These are phyloP conservation scores for Halesus radiatus DNA, from an alignment of 1,140 invertebrate species.

Conservation along the genomic window DNA sequence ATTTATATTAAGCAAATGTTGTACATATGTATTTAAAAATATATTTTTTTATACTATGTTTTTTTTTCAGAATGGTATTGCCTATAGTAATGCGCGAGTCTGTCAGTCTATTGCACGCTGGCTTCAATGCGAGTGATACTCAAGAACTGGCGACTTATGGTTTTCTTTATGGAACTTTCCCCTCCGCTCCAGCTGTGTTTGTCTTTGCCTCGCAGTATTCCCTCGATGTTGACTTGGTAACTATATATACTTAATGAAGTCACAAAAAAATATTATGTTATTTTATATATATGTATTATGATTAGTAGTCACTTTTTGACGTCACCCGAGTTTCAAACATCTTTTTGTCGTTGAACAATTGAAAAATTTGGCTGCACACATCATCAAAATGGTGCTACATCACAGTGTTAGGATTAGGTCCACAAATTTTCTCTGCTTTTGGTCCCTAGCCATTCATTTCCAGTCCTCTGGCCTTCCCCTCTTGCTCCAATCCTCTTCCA, in stretches of 20 bases:
- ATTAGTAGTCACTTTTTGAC: too few relatives aligned
- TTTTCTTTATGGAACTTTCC: slow-evolving; percentile 96
- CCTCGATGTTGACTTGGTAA: slow-evolving; percentile 88
- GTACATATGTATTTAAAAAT: neutral
- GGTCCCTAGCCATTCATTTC: too few relatives aligned
- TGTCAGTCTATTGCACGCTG: slow-evolving; percentile 81
- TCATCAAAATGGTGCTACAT: too few relatives aligned
- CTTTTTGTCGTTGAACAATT: too few relatives aligned
- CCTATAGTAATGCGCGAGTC: slow-evolving; percentile 91
- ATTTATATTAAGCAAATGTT: neutral
- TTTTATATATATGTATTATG: neutral
- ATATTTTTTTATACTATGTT: neutral
- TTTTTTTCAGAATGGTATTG: slow-evolving; percentile 78
- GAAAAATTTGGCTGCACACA: too few relatives aligned
- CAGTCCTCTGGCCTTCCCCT: too few relatives aligned
- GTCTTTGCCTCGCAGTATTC: slow-evolving; percentile 93
- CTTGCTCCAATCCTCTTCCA: too few relatives aligned
- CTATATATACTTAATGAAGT: slow-evolving; percentile 23
- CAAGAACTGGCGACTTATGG: slow-evolving; percentile 90
- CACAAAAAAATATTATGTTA: neutral
- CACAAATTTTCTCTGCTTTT: too few relatives aligned
- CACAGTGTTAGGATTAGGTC: too few relatives aligned
- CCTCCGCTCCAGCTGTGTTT: slow-evolving; percentile 94
- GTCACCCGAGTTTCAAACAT: too few relatives aligned
- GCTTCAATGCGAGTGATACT: slow-evolving; percentile 79